Evolutionary conservation across 2,888 invertebrate genomes (phyloP), one percentile per base, ranked within the genome.

Genomic region (Plemyria rubiginata): DNA sequence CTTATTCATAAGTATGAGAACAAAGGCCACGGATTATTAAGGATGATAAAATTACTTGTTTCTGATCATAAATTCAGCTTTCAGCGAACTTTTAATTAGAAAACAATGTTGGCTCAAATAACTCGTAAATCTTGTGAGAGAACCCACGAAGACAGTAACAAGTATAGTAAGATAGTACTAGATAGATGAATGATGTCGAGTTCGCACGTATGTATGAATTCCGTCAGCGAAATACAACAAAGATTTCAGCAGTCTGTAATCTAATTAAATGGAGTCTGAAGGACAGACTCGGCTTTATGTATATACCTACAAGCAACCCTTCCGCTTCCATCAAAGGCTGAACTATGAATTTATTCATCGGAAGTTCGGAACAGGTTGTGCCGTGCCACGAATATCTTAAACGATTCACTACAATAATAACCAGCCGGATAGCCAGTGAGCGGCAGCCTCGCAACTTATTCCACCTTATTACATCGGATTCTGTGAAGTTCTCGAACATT

Each of bases 261-360:
- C 66, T 63, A 66, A 66, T 66, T 66, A 63, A 52, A 58, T 29
- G 29, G 38, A 60, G 48, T 50, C 54, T 56, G 62, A 54, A 60
- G 50, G 60, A 57, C 51, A 29, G 48, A 52, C 48, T 36, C 11
- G 43, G 45, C 12, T 54, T 46, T 58, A 58, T 45, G 50, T 32
- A 16, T 49, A n/a, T n/a, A n/a, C n/a, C n/a, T n/a, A 57, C 43
- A 43, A 48, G 48, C 59, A 57, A 54, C 60, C 57, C 54, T 62
- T 46, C 36, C 12, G 15, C 13, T 16, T 13, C 28, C 48, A 53
- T 60, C 48, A 55, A 52, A 51, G 51, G 48, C 50, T 32, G 13
- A 52, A 53, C 61, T 65, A 60, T 57, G 64, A 65, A 65, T 57
- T 45, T 53, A 60, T 56, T 51, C 63, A 62, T 49, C 49, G 62